These are phyloP conservation scores for Timema cristinae DNA, from an alignment of 2,888 invertebrate species.

Conservation along the genomic window DNA sequence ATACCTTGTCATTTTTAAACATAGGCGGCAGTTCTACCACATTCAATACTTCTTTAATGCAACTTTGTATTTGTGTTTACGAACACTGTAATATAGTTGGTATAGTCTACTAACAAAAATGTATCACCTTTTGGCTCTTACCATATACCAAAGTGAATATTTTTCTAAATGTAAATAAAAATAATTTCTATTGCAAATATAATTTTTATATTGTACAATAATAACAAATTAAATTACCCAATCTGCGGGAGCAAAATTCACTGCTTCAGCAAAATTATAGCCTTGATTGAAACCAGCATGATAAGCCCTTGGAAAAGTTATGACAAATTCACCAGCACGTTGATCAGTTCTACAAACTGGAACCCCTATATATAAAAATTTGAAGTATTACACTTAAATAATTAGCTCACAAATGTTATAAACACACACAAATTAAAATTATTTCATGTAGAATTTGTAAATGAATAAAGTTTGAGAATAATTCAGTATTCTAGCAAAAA, in stretches of 20 bases:
- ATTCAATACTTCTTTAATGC: too few relatives aligned
- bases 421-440: background rate
- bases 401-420: background rate
- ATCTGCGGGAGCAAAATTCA: constrained; percentile 98
- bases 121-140: too few relatives aligned
- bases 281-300: constrained; percentile 99
- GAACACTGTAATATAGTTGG: too few relatives aligned
- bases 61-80: too few relatives aligned
- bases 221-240: constrained; percentile 62
- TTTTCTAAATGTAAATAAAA: background rate
- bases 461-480: too few relatives aligned
- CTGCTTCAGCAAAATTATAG: constrained; percentile 99
- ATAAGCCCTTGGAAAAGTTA: constrained; percentile 99
- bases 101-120: too few relatives aligned
- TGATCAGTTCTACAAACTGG: constrained; percentile 82
- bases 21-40: too few relatives aligned
- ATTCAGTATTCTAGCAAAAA: too few relatives aligned
- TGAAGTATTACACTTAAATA: background rate
- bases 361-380: constrained; percentile 41
- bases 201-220: background rate
- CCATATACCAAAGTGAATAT: too few relatives aligned
- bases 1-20: too few relatives aligned
- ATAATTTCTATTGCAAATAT: constrained; percentile 17
- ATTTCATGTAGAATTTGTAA: too few relatives aligned
- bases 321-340: constrained; percentile 96